Evolutionary conservation across 2,888 invertebrate genomes (phyloP).

Genomic region (Lasius platythorax): DNA sequence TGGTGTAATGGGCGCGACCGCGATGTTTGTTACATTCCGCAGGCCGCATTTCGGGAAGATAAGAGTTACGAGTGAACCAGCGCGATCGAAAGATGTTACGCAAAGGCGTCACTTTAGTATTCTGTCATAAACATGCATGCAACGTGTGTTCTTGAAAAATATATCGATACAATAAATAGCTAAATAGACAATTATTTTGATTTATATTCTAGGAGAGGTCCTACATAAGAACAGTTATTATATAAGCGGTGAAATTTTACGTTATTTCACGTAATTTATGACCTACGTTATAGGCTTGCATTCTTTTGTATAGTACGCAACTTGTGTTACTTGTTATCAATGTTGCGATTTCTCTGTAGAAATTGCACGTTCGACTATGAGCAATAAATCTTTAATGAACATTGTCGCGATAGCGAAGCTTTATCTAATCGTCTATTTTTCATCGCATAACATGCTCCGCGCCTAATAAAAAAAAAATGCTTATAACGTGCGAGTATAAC

Average conservation of each 20-base stretch:
- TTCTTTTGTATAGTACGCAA: too few relatives aligned
- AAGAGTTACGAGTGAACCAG: constrained; percentile 16
- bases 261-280: neutral
- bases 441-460: constrained; percentile 37
- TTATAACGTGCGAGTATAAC: neutral
- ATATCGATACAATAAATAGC: too few relatives aligned
- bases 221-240: neutral
- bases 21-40: constrained; percentile 52
- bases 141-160: neutral
- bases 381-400: constrained; percentile 29
- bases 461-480: constrained; percentile 42
- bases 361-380: neutral
- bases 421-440: constrained; percentile 54
- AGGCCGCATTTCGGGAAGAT: constrained; percentile 33
- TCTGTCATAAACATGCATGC: neutral
- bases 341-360: constrained; percentile 1
- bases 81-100: constrained; percentile 22
- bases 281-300: neutral
- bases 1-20: neutral
- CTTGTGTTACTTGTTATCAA: neutral
- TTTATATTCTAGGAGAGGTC: neutral
- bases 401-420: constrained; percentile 23
- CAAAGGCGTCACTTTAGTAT: constrained; percentile 35
- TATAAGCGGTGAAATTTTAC: neutral
- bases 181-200: neutral